These are phyloP conservation scores for Leuciscus idus DNA, from an alignment of 2,113 vertebrate genomes.

Conservation along the genomic window DNA sequence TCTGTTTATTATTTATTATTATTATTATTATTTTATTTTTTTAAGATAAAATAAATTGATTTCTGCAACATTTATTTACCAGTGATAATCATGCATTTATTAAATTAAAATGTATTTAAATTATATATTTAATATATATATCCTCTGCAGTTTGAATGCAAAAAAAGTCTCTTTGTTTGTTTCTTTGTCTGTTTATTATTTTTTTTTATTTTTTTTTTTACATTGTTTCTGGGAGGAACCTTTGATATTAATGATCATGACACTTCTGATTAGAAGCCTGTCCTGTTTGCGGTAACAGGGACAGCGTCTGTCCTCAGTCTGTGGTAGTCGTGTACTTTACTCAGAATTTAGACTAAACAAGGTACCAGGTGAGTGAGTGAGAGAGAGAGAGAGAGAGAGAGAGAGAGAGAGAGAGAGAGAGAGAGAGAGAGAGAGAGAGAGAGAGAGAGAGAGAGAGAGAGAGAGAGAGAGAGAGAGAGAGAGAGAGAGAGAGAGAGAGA, in stretches of 20 bases:
- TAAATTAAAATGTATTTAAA: not conserved
- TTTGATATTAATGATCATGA: not conserved
- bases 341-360: conserved; percentile 73
- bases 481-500: too few relatives aligned
- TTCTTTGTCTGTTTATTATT: too few relatives aligned
- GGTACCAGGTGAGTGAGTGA: conserved; percentile 66
- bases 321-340: conserved; percentile 68
- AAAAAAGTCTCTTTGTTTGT: too few relatives aligned
- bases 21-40: too few relatives aligned
- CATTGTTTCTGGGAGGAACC: not conserved
- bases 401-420: too few relatives aligned
- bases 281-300: conserved; percentile 50
- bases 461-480: not conserved
- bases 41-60: too few relatives aligned
- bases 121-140: too few relatives aligned
- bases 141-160: too few relatives aligned
- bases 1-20: not conserved
- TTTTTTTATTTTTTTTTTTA: not conserved
- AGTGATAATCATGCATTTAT: not conserved
- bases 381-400: not conserved
- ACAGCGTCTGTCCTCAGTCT: conserved; percentile 51
- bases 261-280: conserved; percentile 58
- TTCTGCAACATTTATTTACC: too few relatives aligned
- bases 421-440: too few relatives aligned
- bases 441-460: conserved; percentile 47